Percentiles rank a stretch among this genome's conserved stretches.
Evolutionary conservation across 2,888 invertebrate genomes (phyloP).

Genomic region (Synergus japonicus): DNA sequence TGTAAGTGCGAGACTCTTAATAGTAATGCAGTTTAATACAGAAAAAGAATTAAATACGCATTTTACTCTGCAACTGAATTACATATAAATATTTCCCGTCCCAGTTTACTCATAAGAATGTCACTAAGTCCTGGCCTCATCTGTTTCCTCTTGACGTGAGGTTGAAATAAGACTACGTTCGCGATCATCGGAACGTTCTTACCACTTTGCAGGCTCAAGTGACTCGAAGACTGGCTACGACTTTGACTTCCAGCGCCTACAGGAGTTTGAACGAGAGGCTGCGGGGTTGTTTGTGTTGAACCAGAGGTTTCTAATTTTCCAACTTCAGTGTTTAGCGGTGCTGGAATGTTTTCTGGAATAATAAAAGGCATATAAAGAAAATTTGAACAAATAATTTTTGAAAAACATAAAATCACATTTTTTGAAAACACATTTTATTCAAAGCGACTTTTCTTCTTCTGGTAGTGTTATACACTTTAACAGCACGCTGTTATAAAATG

Average conservation of each 20-base stretch:
- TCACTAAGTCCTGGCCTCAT: conserved; percentile 66
- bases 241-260: conserved; percentile 79
- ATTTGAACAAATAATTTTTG: too few species aligned
- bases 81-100: conserved; percentile 16
- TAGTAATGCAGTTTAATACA: background rate
- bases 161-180: conserved; percentile 58
- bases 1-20: too few species aligned
- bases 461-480: background rate
- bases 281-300: conserved; percentile 83
- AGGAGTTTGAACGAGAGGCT: conserved; percentile 84
- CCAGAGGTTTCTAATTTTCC: too few species aligned
- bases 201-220: conserved; percentile 76
- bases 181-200: conserved; percentile 66
- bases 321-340: too few species aligned
- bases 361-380: too few species aligned
- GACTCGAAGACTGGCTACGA: conserved; percentile 84
- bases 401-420: too few species aligned
- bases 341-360: too few species aligned
- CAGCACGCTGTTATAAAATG: background rate
- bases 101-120: conserved; percentile 10
- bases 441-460: background rate
- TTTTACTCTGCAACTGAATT: background rate
- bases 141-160: conserved; percentile 68
- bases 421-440: background rate
- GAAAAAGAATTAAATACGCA: background rate